A percentile compares a stretch with the other conserved stretches of the same genome.
Conservation (phyloP, 2,888 invertebrate genomes). For the Panorpa germanica region DNA sequence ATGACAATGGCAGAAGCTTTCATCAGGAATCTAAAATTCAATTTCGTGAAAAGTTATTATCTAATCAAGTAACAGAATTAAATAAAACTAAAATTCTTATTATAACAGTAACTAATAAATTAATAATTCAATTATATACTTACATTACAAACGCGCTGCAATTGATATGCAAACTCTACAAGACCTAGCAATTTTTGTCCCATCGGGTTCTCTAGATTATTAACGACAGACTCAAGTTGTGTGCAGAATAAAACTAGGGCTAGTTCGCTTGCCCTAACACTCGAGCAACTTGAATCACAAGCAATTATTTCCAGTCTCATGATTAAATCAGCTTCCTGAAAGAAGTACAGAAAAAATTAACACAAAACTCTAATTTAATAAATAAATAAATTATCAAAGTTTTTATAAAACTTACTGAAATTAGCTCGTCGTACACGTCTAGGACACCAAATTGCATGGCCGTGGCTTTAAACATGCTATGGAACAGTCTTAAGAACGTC, state of each 20-base stretch:
- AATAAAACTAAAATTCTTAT: slow-evolving; percentile 11
- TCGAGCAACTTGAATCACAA: slow-evolving; percentile 56
- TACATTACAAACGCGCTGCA: slow-evolving; percentile 55
- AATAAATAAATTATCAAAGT: slow-evolving; percentile 7
- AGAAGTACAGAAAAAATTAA: slow-evolving; percentile 8
- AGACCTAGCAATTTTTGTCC: slow-evolving; percentile 37
- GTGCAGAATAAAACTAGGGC: slow-evolving; percentile 59
- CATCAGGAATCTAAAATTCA: slow-evolving; percentile 39
- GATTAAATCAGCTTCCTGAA: slow-evolving; percentile 38
- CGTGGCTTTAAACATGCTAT: slow-evolving; percentile 36
- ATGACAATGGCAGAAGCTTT: slow-evolving; percentile 39
- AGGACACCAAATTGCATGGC: slow-evolving; percentile 31
- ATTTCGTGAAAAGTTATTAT: slow-evolving; percentile 13
- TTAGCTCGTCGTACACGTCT: slow-evolving; percentile 29
- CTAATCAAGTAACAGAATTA: slow-evolving; percentile 9
- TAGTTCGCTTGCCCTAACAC: slow-evolving; percentile 52
- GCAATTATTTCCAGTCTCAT: slow-evolving; percentile 55
- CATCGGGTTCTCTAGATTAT: slow-evolving; percentile 22
- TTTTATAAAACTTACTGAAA: slow-evolving; percentile 25
- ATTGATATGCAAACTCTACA: slow-evolving; percentile 48
- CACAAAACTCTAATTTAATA: slow-evolving; percentile 2
- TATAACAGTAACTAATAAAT: slow-evolving; percentile 1
- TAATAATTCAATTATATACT: slow-evolving; percentile 15
- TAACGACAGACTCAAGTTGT: slow-evolving; percentile 38
- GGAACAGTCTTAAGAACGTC: slow-evolving; percentile 48